phyloP scores from a whole-genome alignment of 2,888 invertebrate genomes.

The Sepiola atlantica region DNA sequence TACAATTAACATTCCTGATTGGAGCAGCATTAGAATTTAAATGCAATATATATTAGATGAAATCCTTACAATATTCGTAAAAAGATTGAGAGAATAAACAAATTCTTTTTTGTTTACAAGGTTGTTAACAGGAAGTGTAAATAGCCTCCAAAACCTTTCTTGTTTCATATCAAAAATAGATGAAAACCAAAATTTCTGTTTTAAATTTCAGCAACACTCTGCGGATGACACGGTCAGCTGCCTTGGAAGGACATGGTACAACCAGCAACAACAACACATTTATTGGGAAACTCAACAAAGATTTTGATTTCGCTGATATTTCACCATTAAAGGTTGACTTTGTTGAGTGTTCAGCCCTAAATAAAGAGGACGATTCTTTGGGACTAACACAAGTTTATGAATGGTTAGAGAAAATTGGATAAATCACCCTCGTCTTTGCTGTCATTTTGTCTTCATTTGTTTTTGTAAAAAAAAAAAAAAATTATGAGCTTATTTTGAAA shows the following conservation, averaged over 20 bases:
- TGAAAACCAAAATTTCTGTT: not conserved
- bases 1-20: not conserved
- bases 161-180: not conserved
- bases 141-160: too few species aligned
- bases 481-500: not conserved
- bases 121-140: too few species aligned
- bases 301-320: conserved; percentile 88
- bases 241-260: conserved; percentile 77
- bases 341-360: conserved; percentile 73
- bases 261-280: conserved; percentile 77
- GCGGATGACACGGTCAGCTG: conserved; percentile 87
- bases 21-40: not conserved
- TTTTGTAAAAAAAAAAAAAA: too few species aligned
- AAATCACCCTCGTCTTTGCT: conserved; percentile 42
- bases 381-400: conserved; percentile 81
- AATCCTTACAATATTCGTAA: too few species aligned
- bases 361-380: conserved; percentile 78
- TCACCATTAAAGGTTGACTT: conserved; percentile 79
- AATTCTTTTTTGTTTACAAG: not conserved
- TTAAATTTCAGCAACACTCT: conserved; percentile 83
- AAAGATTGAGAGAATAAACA: not conserved
- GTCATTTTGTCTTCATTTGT: too few species aligned
- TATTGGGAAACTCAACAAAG: conserved; percentile 85
- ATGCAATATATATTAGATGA: too few species aligned
- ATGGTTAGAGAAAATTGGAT: conserved; percentile 82